Percentiles rank a stretch among this genome's conserved stretches.
These are phyloP conservation scores for Leistus spinibarbis DNA, from an alignment of 2,888 invertebrate genomes.

Conservation along the genomic window DNA sequence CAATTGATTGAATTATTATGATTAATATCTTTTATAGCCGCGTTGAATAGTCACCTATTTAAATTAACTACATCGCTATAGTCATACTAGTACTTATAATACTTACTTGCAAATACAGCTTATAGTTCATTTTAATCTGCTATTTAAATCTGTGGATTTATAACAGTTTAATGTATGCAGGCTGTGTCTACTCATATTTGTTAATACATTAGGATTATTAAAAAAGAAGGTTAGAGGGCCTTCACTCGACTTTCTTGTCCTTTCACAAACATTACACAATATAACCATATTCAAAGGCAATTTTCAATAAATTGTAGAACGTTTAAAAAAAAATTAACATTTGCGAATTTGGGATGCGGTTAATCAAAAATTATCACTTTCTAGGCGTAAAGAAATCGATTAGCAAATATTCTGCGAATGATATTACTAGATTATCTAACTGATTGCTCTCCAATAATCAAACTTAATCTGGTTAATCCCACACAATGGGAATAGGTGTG, in stretches of 20 bases:
- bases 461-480: not conserved
- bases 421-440: not conserved
- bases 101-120: not conserved
- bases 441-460: not conserved
- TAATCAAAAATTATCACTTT: not conserved
- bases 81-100: not conserved
- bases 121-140: not conserved
- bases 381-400: not conserved
- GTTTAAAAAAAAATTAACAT: not conserved
- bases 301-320: too few species aligned
- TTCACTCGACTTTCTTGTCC: too few species aligned
- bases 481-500: not conserved
- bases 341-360: not conserved
- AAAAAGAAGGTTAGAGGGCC: not conserved
- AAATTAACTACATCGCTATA: not conserved
- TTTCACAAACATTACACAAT: too few species aligned
- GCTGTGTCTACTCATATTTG: not conserved
- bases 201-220: not conserved
- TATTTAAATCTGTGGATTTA: not conserved
- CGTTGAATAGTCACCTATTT: slow-evolving; percentile 3
- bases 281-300: too few species aligned
- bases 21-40: slow-evolving; percentile 13
- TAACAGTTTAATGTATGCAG: not conserved
- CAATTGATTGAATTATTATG: slow-evolving; percentile 10
- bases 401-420: not conserved